Conservation (phyloP, 2,797 vertebrate species). For the Anguilla megastoma region DNA sequence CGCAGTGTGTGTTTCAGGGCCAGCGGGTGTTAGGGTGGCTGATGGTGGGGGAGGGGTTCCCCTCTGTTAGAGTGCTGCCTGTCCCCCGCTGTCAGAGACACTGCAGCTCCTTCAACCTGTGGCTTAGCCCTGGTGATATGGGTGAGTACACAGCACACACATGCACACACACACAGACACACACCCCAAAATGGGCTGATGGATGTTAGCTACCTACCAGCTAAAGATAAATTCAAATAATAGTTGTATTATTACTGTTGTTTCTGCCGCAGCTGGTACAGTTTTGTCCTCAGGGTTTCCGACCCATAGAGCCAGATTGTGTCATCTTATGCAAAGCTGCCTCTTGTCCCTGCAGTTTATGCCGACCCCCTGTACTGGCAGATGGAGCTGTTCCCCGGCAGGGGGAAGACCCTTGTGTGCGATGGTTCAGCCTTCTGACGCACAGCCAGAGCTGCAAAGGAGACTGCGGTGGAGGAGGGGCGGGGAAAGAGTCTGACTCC, state of each 20-base stretch:
- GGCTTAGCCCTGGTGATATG: constrained; percentile 83
- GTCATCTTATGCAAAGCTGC: neutral
- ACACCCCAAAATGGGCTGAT: neutral
- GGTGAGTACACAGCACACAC: constrained; percentile 66
- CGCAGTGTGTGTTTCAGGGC: constrained; percentile 64
- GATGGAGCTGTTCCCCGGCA: constrained; percentile 73
- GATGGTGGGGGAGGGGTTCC: constrained; percentile 80
- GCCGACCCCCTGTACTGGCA: constrained; percentile 76
- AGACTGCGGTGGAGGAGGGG: neutral
- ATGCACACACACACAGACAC: neutral
- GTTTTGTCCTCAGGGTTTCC: neutral
- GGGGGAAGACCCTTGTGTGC: constrained; percentile 72
- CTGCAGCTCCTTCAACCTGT: constrained; percentile 81
- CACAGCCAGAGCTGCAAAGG: neutral
- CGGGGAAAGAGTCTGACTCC: too few relatives aligned
- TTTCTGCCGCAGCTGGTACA: neutral
- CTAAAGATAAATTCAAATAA: neutral
- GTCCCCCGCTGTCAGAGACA: constrained; percentile 79
- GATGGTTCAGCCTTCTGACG: constrained; percentile 68
- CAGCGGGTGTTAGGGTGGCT: constrained; percentile 77
- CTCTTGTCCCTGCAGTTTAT: constrained; percentile 61
- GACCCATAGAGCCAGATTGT: neutral
- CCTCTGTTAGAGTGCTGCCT: constrained; percentile 79
- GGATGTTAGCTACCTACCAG: neutral
- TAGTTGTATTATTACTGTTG: neutral